Evolutionary conservation across 2,888 invertebrate species (phyloP).

Genomic region (Eucriotettix oculatus): DNA sequence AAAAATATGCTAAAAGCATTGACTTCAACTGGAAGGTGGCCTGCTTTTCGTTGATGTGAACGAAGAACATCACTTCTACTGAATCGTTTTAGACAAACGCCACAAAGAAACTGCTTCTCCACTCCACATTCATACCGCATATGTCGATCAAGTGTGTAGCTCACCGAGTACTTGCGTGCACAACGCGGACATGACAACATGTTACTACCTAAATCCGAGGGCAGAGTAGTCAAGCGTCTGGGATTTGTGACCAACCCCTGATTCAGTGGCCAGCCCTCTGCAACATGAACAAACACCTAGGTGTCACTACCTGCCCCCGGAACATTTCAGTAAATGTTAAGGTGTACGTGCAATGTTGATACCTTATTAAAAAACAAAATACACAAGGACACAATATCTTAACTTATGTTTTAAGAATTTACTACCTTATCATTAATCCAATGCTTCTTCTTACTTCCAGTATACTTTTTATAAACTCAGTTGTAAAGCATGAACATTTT

Average conservation of each 20-base stretch:
- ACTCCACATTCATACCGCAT: constrained; percentile 25
- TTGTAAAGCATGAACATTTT: too few relatives aligned
- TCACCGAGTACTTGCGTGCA: constrained; percentile 14
- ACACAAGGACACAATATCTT: too few relatives aligned
- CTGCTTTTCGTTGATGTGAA: constrained; percentile 10
- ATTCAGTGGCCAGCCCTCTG: not conserved
- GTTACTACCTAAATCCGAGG: not conserved
- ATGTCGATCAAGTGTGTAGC: constrained; percentile 21
- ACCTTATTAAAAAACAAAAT: too few relatives aligned
- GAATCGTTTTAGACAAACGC: constrained; percentile 14
- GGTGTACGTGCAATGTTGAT: too few relatives aligned
- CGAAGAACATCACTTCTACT: constrained; percentile 11
- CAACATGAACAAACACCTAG: not conserved
- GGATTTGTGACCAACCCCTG: not conserved
- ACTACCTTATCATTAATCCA: too few relatives aligned
- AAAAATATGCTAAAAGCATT: too few relatives aligned
- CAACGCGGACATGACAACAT: constrained; percentile 13
- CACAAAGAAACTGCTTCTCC: constrained; percentile 21
- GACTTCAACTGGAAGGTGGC: constrained; percentile 1
- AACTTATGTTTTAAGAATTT: too few relatives aligned
- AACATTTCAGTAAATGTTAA: not conserved
- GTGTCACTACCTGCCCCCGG: not conserved
- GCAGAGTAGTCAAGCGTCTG: not conserved
- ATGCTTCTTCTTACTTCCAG: too few relatives aligned
- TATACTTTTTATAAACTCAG: too few relatives aligned